These are phyloP conservation scores for Zophobas atratus DNA, from an alignment of 1,140 invertebrate genomes.

Conservation along the genomic window DNA sequence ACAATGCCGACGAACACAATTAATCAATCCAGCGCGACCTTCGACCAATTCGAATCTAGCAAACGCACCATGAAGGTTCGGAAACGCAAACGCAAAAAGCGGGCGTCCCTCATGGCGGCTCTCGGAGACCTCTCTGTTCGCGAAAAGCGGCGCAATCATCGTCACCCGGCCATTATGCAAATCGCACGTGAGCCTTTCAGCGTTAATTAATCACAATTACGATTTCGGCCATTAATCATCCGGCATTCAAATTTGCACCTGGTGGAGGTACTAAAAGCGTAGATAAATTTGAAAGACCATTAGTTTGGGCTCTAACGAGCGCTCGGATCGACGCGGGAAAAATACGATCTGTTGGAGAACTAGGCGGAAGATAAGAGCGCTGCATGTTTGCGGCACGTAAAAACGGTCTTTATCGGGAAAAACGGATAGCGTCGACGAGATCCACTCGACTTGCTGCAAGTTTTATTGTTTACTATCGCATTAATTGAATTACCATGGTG, in stretches of 20 bases:
- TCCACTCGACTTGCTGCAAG: constrained; percentile 27
- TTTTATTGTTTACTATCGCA: constrained; percentile 29
- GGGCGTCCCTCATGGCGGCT: too few species aligned
- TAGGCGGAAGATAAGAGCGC: constrained; percentile 9
- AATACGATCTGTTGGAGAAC: constrained; percentile 16
- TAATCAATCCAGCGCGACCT: neutral
- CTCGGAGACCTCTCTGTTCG: too few species aligned
- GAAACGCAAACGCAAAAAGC: neutral
- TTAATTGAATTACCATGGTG: constrained; percentile 32
- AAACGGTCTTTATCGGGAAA: constrained; percentile 22
- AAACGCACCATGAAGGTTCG: neutral
- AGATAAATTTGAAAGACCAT: constrained; percentile 4
- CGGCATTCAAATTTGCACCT: neutral
- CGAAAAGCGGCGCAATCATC: neutral
- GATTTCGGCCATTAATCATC: constrained; percentile 3
- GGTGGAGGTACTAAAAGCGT: neutral
- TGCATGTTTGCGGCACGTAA: constrained; percentile 9
- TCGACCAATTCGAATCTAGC: neutral
- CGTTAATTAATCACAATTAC: constrained; percentile 12
- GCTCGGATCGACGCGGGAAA: constrained; percentile 1
- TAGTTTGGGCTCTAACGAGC: neutral
- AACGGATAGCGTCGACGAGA: constrained; percentile 10
- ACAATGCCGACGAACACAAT: too few species aligned
- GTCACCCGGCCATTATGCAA: constrained; percentile 2
- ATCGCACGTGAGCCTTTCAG: neutral